Evolutionary conservation across 2,888 invertebrate genomes (phyloP).

Genomic region (Drosophila prolongata): DNA sequence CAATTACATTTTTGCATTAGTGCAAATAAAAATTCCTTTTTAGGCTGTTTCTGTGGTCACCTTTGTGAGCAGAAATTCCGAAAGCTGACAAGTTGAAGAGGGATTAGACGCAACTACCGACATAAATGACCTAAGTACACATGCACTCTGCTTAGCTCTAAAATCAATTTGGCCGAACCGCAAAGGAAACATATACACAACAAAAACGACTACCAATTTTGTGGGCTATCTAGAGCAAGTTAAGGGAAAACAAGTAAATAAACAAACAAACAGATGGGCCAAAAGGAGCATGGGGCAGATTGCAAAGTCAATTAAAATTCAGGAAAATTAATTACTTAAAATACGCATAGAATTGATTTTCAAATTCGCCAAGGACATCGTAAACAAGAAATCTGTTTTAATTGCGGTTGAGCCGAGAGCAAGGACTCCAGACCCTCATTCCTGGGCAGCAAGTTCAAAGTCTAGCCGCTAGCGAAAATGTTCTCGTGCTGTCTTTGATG

Average conservation of each 20-base stretch:
- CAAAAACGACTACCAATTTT: constrained; percentile 11
- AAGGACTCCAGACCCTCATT: constrained; percentile 28
- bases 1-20: neutral
- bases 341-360: constrained; percentile 73
- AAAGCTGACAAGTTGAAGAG: neutral
- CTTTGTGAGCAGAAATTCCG: neutral
- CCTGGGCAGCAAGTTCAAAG: constrained; percentile 66
- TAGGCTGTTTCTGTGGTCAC: neutral
- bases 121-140: constrained; percentile 15
- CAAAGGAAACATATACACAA: constrained; percentile 31
- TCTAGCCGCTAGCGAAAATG: constrained; percentile 57
- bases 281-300: constrained; percentile 4
- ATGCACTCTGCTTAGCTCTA: constrained; percentile 18
- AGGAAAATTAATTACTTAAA: constrained; percentile 71
- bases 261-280: constrained; percentile 21
- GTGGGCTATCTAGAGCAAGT: constrained; percentile 19
- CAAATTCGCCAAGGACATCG: constrained; percentile 75
- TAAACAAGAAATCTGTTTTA: constrained; percentile 74
- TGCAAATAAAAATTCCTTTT: neutral
- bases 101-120: neutral
- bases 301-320: constrained; percentile 64
- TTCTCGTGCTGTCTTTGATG: constrained; percentile 65
- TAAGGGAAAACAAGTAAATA: constrained; percentile 31
- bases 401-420: constrained; percentile 68
- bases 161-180: constrained; percentile 32